A percentile compares a stretch with the other conserved stretches of the same genome.
phyloP scores from a whole-genome alignment of 2,797 vertebrate genomes.

The Neosilurus hyrtlii region DNA sequence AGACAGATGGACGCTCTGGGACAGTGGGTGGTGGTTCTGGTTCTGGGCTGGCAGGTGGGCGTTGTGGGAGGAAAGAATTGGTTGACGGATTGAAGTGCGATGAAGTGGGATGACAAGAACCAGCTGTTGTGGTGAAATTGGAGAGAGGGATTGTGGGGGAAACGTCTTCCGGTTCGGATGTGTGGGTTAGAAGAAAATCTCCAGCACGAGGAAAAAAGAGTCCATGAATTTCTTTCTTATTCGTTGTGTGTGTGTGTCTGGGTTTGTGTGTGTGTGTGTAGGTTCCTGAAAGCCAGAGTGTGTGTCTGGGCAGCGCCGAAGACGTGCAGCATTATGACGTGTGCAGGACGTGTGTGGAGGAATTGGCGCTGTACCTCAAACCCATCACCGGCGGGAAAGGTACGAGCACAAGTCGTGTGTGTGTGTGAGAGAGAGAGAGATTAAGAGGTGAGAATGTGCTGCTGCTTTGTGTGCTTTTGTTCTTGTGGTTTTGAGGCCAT shows the following conservation, averaged over 20 bases:
- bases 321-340: constrained; percentile 91
- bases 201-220: accelerated
- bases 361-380: constrained; percentile 93
- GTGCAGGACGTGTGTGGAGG: constrained; percentile 88
- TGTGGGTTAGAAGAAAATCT: background rate
- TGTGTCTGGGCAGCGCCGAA: constrained; percentile 82
- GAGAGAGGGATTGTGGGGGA: background rate
- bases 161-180: background rate
- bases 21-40: background rate
- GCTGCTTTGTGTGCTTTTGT: background rate
- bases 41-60: background rate
- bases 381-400: constrained; percentile 90
- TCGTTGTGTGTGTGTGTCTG: background rate
- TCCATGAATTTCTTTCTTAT: background rate
- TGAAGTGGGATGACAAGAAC: background rate
- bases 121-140: background rate
- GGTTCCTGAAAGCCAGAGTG: constrained; percentile 85
- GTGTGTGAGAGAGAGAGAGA: background rate
- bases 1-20: background rate
- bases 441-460: background rate
- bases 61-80: background rate
- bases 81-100: background rate
- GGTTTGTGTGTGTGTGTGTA: constrained; percentile 55
- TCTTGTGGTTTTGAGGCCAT: constrained; percentile 6
- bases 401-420: constrained; percentile 50